phyloP scores from a whole-genome alignment of 92 coral and sea anemone species.

The Hydrozoanthus gracilis region DNA sequence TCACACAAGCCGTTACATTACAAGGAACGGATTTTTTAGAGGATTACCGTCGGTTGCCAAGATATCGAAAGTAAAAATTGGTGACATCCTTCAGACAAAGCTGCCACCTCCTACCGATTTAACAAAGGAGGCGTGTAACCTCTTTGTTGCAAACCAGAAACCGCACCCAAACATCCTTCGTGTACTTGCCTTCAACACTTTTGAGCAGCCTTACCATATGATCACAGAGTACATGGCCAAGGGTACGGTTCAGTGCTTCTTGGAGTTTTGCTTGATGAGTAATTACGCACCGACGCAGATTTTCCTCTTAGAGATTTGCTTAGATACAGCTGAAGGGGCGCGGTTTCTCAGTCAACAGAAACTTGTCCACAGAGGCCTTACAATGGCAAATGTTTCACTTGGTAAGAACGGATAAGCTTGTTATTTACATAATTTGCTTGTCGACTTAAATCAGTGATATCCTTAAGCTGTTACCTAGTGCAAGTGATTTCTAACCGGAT shows the following conservation, averaged over 20 bases:
- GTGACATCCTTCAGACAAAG: not conserved
- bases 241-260: not conserved
- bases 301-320: not conserved
- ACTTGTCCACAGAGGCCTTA: slow-evolving; percentile 28
- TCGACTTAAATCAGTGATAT: too few species aligned
- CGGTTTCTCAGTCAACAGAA: not conserved
- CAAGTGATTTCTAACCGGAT: too few species aligned
- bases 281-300: not conserved
- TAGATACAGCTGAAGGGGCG: not conserved
- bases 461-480: too few species aligned
- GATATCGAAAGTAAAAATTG: slow-evolving; percentile 7
- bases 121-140: not conserved
- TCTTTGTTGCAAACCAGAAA: not conserved
- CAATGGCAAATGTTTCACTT: slow-evolving; percentile 1
- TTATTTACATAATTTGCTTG: not conserved
- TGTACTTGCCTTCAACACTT: not conserved
- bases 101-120: not conserved
- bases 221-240: slow-evolving; percentile 24
- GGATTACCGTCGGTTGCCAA: not conserved
- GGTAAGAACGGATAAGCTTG: not conserved
- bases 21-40: slow-evolving; percentile 3
- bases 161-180: slow-evolving; percentile 8
- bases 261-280: not conserved
- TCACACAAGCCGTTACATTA: not conserved
- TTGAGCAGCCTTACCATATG: slow-evolving; percentile 9